phyloP scores from a whole-genome alignment of 2,888 invertebrate genomes.

The Schizaphis graminum region DNA sequence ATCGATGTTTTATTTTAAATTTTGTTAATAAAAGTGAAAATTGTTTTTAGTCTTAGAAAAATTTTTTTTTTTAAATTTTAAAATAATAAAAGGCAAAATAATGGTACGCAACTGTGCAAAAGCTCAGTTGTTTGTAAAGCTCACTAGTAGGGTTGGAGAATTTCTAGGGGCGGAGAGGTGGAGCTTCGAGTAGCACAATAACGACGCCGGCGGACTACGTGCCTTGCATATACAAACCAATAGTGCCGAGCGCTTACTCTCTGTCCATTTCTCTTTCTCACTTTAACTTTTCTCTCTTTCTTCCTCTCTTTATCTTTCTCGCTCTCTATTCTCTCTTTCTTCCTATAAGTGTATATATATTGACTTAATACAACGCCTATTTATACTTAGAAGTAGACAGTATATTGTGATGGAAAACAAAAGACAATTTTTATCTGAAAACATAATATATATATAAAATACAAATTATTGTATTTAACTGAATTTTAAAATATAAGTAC shows the following conservation, averaged over 20 bases:
- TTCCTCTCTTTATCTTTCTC: background rate
- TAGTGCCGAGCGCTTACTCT: conserved; percentile 46
- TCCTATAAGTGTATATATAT: background rate
- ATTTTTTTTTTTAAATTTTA: background rate
- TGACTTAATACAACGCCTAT: background rate
- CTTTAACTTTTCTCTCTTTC: background rate
- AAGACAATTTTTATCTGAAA: conserved; percentile 14
- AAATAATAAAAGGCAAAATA: conserved; percentile 19
- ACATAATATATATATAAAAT: background rate
- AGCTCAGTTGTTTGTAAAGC: conserved; percentile 57
- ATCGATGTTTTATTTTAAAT: background rate
- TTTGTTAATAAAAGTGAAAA: background rate
- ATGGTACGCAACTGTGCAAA: conserved; percentile 5
- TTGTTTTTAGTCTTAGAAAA: background rate
- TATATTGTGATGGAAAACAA: background rate
- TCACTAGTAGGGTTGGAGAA: conserved; percentile 34
- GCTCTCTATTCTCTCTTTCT: background rate
- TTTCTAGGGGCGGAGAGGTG: conserved; percentile 55
- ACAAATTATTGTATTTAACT: background rate
- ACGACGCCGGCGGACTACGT: conserved; percentile 64
- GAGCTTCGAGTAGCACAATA: conserved; percentile 64
- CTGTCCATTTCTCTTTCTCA: background rate
- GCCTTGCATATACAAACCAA: conserved; percentile 63
- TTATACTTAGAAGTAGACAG: background rate
- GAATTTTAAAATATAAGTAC: background rate